A percentile compares a stretch with the other conserved stretches of the same genome.
Evolutionary conservation across 2,797 vertebrate species (phyloP).

Genomic region (Sorex maritimensis): DNA sequence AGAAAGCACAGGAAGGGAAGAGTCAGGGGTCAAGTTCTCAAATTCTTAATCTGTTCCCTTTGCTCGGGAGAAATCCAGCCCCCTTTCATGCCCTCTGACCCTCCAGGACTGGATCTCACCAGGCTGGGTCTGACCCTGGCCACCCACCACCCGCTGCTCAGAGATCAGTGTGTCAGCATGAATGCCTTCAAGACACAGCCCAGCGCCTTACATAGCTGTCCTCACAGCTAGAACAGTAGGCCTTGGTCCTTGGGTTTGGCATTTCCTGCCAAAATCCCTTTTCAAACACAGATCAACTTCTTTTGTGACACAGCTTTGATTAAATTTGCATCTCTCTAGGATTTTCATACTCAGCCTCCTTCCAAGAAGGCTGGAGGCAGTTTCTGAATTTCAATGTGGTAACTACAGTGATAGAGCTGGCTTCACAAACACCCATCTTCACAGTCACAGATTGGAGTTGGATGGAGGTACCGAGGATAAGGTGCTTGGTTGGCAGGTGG

Average conservation of each 20-base stretch:
- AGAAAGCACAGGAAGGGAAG: slow-evolving; percentile 56
- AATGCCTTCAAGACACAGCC: slow-evolving; percentile 27
- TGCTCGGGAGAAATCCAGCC: neutral
- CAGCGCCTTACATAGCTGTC: slow-evolving; percentile 63
- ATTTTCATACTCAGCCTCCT: slow-evolving; percentile 56
- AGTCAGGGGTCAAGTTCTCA: slow-evolving; percentile 64
- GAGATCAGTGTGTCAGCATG: neutral
- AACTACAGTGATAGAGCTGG: neutral
- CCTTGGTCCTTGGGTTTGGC: neutral
- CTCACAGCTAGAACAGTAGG: slow-evolving; percentile 38
- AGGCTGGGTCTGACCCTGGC: neutral
- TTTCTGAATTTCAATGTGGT: slow-evolving; percentile 45
- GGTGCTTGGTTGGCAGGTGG: too few species aligned
- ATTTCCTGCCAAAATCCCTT: slow-evolving; percentile 32
- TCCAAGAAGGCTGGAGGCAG: slow-evolving; percentile 25
- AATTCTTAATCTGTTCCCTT: neutral
- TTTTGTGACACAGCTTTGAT: slow-evolving; percentile 70
- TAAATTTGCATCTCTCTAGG: slow-evolving; percentile 37
- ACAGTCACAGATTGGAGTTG: neutral
- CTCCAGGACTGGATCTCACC: neutral
- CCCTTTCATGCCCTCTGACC: neutral
- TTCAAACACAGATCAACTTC: slow-evolving; percentile 45
- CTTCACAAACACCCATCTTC: neutral
- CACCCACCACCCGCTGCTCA: slow-evolving; percentile 49
- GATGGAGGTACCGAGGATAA: too few species aligned